phyloP scores from a whole-genome alignment of 2,797 vertebrate species.

The Alfaro cultratus region DNA sequence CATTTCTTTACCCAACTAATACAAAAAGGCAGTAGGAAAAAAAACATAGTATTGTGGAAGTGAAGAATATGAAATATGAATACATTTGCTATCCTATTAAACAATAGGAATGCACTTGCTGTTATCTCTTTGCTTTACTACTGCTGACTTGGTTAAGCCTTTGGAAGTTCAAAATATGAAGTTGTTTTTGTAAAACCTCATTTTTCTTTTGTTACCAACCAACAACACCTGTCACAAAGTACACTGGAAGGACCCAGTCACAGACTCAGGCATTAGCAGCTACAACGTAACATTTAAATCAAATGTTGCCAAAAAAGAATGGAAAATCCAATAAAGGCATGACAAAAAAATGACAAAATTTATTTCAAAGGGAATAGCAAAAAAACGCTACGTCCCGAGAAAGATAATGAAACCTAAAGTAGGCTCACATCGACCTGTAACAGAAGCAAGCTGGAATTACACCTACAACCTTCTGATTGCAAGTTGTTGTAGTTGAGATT shows the following conservation, averaged over 20 bases:
- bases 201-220: neutral
- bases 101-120: neutral
- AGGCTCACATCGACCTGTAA: neutral
- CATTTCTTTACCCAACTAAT: neutral
- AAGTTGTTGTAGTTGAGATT: neutral
- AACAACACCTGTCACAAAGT: neutral
- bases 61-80: neutral
- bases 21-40: neutral
- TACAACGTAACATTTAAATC: neutral
- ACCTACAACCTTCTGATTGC: neutral
- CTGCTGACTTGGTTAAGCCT: neutral
- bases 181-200: neutral
- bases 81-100: neutral
- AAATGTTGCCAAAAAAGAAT: neutral
- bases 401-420: neutral
- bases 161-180: neutral
- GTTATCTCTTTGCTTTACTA: neutral
- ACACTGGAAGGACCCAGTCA: neutral
- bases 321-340: neutral
- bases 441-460: neutral
- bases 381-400: neutral
- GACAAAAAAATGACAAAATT: neutral
- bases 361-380: neutral
- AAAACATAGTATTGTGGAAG: neutral
- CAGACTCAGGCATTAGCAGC: neutral